Evolutionary conservation across 2,888 invertebrate genomes (phyloP).

Genomic region (Hydrotaea diabolus): DNA sequence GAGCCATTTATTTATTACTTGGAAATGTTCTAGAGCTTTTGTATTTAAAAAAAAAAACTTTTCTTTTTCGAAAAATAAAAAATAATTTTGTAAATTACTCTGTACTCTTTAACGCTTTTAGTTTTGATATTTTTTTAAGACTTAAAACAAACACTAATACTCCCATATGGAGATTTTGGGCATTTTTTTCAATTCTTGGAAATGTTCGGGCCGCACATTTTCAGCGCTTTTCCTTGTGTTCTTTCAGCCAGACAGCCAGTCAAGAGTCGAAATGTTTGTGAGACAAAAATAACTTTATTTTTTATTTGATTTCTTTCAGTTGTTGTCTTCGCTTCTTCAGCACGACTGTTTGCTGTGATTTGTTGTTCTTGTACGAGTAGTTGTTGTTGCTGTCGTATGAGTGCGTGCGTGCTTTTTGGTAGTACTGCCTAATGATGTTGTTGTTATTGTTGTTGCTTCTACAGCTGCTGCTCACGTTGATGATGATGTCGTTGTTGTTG

Average conservation of each 20-base stretch:
- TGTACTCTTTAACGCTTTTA: no score
- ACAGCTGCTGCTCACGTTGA: conserved; percentile 18
- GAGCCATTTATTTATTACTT: no score
- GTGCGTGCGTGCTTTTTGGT: no score
- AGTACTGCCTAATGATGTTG: not conserved
- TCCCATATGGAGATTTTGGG: not conserved
- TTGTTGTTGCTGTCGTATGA: not conserved
- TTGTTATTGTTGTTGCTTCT: conserved; percentile 39
- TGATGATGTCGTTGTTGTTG: conserved; percentile 16
- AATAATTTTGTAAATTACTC: no score
- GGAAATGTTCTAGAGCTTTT: no score
- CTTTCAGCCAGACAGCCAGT: conserved; percentile 19
- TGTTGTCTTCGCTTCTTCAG: conserved; percentile 48
- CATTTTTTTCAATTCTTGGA: not conserved
- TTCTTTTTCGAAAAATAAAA: no score
- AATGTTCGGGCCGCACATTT: not conserved
- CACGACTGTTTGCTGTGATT: not conserved
- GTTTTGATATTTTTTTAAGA: no score
- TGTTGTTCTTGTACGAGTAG: not conserved
- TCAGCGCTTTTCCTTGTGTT: not conserved
- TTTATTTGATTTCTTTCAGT: not conserved
- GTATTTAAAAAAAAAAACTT: no score
- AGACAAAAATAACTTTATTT: conserved; percentile 58
- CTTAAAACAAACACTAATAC: no score
- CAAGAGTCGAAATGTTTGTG: conserved; percentile 34